Base-by-base conservation (phyloP, 2,113 vertebrate species). In the Triplophysa rosa region DNA sequence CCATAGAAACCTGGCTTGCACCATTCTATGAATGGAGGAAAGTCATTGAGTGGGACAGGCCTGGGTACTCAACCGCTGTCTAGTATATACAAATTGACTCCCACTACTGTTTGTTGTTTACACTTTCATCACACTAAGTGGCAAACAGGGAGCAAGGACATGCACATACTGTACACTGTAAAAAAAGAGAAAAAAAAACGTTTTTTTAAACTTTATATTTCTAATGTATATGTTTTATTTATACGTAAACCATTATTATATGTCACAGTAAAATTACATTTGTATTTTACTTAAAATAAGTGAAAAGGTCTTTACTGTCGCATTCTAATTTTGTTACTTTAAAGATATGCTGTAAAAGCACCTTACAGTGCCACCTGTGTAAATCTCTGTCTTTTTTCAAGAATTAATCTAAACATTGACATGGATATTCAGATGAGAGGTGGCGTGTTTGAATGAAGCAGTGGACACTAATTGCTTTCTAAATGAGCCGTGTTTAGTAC, bases 381-480 rank as follows among this genome's bases (percentile, higher is more conserved):
- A 45, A 67, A 40, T 23, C 14, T 56, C 52, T 19, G 54, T 8
- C 17, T n/a, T 56, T 56, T 21, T 6, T 45, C 37, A 42, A 54
- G 24, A 42, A 21, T 29, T 26, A 59, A 42, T 37, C 13, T 10
- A 49, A 69, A 62, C 21, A 61, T 40, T 58, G 37, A n/a, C 45
- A 58, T 6, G 1, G 80, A 26, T 17, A 45, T 68, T 67, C 1
- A 63, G 52, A 73, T 45, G 65, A 56, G 19, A 54, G 0, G 14
- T 52, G 17, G 16, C 14, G 37, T 2, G 13, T 68, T 65, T 77
- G 13, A 63, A 71, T 47, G 37, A 19, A 61, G 29, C 61, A 24
- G 76, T 33, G 47, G 8, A 37, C 66, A 16, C 52, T 84, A 83
- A 72, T 73, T 81, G 82, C 81, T 80, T 85, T 80, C 61, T 40